These are phyloP conservation scores for Crotophaga sulcirostris DNA, from an alignment of 2,113 vertebrate genomes.

Conservation along the genomic window DNA sequence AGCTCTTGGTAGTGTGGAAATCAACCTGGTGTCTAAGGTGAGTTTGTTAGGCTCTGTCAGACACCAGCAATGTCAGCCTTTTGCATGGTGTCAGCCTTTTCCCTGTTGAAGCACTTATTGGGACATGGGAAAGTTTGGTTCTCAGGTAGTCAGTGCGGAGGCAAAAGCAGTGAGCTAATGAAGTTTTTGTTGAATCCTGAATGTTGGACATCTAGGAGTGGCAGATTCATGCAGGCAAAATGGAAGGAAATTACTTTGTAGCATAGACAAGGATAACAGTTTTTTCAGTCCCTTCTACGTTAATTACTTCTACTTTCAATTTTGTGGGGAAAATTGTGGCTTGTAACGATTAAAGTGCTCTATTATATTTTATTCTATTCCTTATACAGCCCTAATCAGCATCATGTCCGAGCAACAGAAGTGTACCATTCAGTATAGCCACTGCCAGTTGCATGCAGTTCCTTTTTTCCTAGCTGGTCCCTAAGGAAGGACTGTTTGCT, in stretches of 20 bases:
- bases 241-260: background rate
- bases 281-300: background rate
- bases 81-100: background rate
- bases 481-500: background rate
- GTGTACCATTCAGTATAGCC: rapidly evolving
- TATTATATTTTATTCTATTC: background rate
- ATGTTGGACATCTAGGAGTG: background rate
- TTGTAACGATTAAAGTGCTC: background rate
- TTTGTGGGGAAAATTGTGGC: background rate
- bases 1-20: background rate
- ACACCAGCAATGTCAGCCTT: background rate
- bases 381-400: background rate
- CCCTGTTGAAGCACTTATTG: background rate
- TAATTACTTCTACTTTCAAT: background rate
- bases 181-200: background rate
- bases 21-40: background rate
- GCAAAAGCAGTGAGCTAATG: background rate
- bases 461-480: background rate
- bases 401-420: background rate
- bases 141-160: background rate
- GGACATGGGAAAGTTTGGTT: background rate
- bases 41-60: background rate
- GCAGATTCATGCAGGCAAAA: background rate
- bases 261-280: background rate
- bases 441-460: background rate